A percentile compares a stretch with the other conserved stretches of the same genome.
phyloP scores from a whole-genome alignment of 2,113 vertebrate species.

The Protomyctophum bolini region DNA sequence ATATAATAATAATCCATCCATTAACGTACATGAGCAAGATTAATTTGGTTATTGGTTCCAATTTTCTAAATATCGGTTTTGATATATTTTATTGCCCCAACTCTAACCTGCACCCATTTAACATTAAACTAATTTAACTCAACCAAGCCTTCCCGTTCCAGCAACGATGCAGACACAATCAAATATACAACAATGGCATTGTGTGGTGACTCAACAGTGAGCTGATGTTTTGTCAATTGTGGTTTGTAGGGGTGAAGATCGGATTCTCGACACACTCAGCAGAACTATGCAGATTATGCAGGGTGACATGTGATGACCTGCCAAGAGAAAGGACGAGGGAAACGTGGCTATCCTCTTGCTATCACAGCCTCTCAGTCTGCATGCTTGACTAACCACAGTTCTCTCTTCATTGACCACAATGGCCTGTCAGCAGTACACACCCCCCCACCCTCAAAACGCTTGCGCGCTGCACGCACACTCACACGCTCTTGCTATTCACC shows the following conservation, averaged over 20 bases:
- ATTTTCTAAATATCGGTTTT: too few relatives aligned
- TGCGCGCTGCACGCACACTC: not conserved
- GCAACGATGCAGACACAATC: too few relatives aligned
- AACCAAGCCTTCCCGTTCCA: too few relatives aligned
- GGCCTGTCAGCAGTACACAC: not conserved
- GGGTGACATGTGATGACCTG: not conserved
- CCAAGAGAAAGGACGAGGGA: slow-evolving; percentile 12
- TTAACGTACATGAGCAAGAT: too few relatives aligned
- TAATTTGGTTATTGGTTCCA: too few relatives aligned
- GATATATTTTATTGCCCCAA: too few relatives aligned
- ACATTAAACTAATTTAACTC: too few relatives aligned
- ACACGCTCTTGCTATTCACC: slow-evolving; percentile 33
- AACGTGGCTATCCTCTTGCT: slow-evolving; percentile 2
- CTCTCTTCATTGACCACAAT: slow-evolving; percentile 51
- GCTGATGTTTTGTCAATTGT: not conserved
- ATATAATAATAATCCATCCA: too few relatives aligned
- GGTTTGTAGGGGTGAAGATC: not conserved
- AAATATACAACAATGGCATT: too few relatives aligned
- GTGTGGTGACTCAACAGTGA: too few relatives aligned
- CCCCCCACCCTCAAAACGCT: not conserved
- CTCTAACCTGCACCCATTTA: too few relatives aligned
- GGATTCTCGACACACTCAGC: too few relatives aligned
- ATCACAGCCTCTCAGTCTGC: slow-evolving; percentile 11
- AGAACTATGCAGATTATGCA: not conserved
- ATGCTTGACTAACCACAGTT: slow-evolving; percentile 39